Base-by-base conservation (phyloP, 2,113 vertebrate species). In the Picathartes gymnocephalus region DNA sequence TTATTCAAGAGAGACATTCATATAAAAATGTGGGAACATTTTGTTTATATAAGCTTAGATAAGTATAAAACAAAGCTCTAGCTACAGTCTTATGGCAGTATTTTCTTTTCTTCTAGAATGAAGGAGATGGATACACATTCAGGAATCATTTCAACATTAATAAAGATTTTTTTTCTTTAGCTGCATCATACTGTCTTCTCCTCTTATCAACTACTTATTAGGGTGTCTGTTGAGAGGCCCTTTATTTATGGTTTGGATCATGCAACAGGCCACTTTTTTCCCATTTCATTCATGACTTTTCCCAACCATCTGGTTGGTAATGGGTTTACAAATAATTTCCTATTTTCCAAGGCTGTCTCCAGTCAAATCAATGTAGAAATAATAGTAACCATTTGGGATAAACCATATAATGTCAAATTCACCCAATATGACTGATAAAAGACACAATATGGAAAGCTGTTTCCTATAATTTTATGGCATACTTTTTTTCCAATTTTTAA, bases 211-310 rank as follows among this genome's bases (percentile, higher is more conserved):
- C 57, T 77, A 56, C 54, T 25, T 68, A 47, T 57, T 65, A 33
- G 24, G 11, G 39, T 92, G 83, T 92, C 57, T 92, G 70, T 62
- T 96, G 94, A 95, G 37, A 91, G 13, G 17, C 82, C 22, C 51
- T 70, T 42, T 78, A 83, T 95, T 96, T 89, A 90, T 81, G 71
- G 33, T 78, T 94, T 95, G 57, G 72, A 93, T 92, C 62, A 21
- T 61, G 40, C 40, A 95, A 81, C 16, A 76, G 66, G 35, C 20
- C 51, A 53, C 40, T 78, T 81, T 91, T 87, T 73, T 28, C 74
- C 37, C 31, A 42, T 71, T 16, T 47, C 48, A 79, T 88, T 88
- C 76, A 64, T 60, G 73, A 93, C 37, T 45, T 79, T 86, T 93
- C 69, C 86, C 64, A 92, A 51, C 28, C 81, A 86, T 88, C 84